A percentile compares a stretch with the other conserved stretches of the same genome.
Conservation (phyloP, 2,113 vertebrate genomes). For the Eonycteris spelaea region DNA sequence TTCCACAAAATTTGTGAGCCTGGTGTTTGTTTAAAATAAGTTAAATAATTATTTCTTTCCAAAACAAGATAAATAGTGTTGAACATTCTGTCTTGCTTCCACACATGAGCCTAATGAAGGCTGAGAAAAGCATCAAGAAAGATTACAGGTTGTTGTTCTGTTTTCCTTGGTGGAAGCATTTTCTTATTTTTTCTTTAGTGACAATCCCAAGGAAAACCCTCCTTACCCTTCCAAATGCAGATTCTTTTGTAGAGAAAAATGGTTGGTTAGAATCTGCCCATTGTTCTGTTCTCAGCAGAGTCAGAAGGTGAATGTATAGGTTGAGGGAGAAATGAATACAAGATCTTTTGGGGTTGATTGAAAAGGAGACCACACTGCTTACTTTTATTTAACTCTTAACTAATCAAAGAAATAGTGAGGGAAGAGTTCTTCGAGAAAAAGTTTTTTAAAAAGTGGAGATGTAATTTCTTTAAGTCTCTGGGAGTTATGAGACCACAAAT, state of each 20-base stretch:
- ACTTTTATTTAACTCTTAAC: background rate
- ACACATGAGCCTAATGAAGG: background rate
- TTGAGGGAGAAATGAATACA: background rate
- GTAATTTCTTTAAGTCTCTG: background rate
- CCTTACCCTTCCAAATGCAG: background rate
- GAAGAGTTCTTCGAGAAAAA: background rate
- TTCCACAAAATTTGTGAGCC: slow-evolving; percentile 40
- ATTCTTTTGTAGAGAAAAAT: slow-evolving; percentile 4
- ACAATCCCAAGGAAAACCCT: background rate
- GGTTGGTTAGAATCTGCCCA: background rate
- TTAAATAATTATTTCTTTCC: slow-evolving; percentile 14
- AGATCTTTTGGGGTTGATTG: background rate
- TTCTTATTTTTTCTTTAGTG: slow-evolving; percentile 3
- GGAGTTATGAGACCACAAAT: background rate
- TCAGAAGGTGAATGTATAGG: background rate
- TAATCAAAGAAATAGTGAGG: background rate
- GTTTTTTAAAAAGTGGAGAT: background rate
- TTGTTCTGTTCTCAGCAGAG: background rate
- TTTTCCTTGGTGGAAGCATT: background rate
- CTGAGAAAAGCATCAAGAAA: background rate
- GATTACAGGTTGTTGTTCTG: background rate
- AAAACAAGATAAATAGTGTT: background rate
- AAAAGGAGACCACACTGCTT: background rate
- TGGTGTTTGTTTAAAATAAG: background rate
- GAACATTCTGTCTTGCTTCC: background rate